These are phyloP conservation scores for Trachelipus rathkii DNA, from an alignment of 1,140 invertebrate species.

Conservation along the genomic window DNA sequence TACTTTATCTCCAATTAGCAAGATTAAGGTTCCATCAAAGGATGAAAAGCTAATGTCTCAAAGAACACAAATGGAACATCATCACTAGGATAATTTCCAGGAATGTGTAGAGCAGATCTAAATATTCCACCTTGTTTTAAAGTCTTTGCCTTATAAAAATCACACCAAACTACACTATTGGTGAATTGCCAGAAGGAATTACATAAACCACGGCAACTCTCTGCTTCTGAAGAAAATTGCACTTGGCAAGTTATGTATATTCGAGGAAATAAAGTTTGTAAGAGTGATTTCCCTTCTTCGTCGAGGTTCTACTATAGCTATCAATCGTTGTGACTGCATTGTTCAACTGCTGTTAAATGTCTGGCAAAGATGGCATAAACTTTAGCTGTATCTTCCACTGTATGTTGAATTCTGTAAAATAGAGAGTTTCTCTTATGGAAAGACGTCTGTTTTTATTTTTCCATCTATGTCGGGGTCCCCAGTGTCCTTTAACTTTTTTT, in stretches of 20 bases:
- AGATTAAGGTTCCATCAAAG: conserved; percentile 70
- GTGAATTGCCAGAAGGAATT: conserved; percentile 74
- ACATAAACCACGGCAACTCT: conserved; percentile 83
- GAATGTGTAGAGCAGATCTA: conserved; percentile 77
- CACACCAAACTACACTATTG: conserved; percentile 79
- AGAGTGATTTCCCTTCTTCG: conserved; percentile 52
- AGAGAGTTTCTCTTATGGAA: too few relatives aligned
- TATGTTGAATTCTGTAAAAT: too few relatives aligned
- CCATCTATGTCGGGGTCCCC: too few relatives aligned
- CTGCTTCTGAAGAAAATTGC: conserved; percentile 77
- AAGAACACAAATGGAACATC: conserved; percentile 76
- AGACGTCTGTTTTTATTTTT: too few relatives aligned
- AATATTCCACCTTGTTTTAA: conserved; percentile 85
- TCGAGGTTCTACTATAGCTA: conserved; percentile 53
- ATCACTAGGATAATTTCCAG: conserved; percentile 81
- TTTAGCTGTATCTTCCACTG: too few relatives aligned
- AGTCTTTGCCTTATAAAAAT: conserved; percentile 81
- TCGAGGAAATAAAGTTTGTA: conserved; percentile 62
- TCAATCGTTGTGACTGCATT: conserved; percentile 58
- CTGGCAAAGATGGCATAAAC: conserved; percentile 53
- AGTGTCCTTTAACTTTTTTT: too few relatives aligned
- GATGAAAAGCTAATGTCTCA: conserved; percentile 81
- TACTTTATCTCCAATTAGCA: conserved; percentile 69
- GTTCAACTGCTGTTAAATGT: conserved; percentile 56
- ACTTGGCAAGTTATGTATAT: conserved; percentile 68